Percentiles rank a stretch among this genome's conserved stretches.
Evolutionary conservation across 2,888 invertebrate species (phyloP).

Genomic region (Parnassius apollo): DNA sequence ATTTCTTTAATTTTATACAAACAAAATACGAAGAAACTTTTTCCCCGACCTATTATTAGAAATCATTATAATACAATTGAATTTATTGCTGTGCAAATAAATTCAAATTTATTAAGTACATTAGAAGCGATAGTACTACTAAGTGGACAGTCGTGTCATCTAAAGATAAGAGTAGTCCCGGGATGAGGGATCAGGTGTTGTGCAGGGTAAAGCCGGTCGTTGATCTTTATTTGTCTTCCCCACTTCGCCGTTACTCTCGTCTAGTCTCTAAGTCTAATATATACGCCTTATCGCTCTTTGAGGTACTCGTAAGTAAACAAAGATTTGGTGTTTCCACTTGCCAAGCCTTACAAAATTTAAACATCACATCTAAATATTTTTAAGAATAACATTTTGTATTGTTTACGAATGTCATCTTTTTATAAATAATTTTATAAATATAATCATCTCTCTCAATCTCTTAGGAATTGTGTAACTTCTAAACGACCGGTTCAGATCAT

Average conservation of each 20-base stretch:
- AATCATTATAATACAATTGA: too few species aligned
- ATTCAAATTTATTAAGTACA: slow-evolving; percentile 11
- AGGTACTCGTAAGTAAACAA: slow-evolving; percentile 39
- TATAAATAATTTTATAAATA: too few species aligned
- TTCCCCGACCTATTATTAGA: too few species aligned
- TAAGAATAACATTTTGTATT: too few species aligned
- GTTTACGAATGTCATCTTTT: too few species aligned
- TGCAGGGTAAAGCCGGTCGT: slow-evolving; percentile 54
- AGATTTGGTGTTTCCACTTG: neutral
- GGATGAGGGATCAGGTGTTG: slow-evolving; percentile 58
- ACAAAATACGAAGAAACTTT: too few species aligned
- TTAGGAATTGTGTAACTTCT: too few species aligned
- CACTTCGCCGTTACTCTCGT: slow-evolving; percentile 34
- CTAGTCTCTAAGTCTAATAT: slow-evolving; percentile 50
- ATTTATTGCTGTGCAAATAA: neutral
- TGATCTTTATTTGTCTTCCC: slow-evolving; percentile 65
- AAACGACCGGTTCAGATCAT: too few species aligned
- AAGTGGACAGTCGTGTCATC: slow-evolving; percentile 24
- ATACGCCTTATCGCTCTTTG: slow-evolving; percentile 49
- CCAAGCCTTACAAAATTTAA: too few species aligned
- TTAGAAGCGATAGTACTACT: slow-evolving; percentile 10
- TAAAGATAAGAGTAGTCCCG: slow-evolving; percentile 26
- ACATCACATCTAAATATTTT: too few species aligned
- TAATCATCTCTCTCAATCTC: too few species aligned
- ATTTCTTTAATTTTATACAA: too few species aligned